phyloP scores from a whole-genome alignment of 2,113 vertebrate species.

The Labeo rohita region DNA sequence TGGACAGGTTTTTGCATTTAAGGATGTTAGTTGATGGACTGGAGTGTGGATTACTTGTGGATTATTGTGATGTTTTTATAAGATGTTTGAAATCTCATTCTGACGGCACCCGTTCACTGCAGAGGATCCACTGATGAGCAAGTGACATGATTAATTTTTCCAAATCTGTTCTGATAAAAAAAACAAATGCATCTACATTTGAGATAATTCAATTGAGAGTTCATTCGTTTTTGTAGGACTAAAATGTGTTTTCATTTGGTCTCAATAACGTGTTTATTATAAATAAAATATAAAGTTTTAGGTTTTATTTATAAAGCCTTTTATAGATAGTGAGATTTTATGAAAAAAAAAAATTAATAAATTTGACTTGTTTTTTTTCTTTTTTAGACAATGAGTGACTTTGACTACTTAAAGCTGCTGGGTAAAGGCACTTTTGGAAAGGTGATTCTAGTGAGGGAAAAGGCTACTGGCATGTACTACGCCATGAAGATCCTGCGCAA shows the following conservation, averaged over 20 bases:
- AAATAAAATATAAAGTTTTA: not conserved
- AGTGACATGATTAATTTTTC: too few relatives aligned
- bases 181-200: too few relatives aligned
- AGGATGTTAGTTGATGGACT: not conserved
- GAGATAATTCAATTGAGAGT: not conserved
- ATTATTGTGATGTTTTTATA: too few relatives aligned
- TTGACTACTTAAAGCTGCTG: conserved; percentile 94
- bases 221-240: not conserved
- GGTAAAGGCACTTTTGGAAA: conserved; percentile 97
- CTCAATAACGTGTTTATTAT: too few relatives aligned
- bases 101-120: too few relatives aligned
- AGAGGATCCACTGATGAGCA: too few relatives aligned
- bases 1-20: too few relatives aligned
- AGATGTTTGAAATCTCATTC: too few relatives aligned
- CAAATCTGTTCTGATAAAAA: too few relatives aligned
- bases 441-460: conserved; percentile 92
- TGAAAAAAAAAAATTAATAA: too few relatives aligned
- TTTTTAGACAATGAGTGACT: conserved; percentile 91
- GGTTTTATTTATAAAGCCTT: not conserved
- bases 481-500: conserved; percentile 98
- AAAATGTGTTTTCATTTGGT: not conserved
- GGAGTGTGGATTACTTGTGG: too few relatives aligned
- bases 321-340: not conserved
- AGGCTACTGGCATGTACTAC: conserved; percentile 89
- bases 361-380: conserved; percentile 13